These are phyloP conservation scores for Clarias pachynema DNA, from an alignment of 2,797 vertebrate genomes.

Conservation along the genomic window DNA sequence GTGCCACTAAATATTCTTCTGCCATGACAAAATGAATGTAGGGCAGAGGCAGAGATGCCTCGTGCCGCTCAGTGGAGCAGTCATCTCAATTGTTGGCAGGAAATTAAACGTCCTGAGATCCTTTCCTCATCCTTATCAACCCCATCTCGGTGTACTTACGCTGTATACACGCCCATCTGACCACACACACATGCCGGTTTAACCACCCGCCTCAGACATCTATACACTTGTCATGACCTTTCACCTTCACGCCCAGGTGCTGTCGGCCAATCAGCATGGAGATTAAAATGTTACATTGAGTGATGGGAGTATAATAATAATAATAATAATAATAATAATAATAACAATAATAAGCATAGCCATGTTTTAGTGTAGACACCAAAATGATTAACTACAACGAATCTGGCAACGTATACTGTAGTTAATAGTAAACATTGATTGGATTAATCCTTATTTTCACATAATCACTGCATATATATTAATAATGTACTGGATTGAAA, in stretches of 20 bases:
- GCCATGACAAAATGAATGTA: conserved; percentile 33
- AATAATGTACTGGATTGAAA: neutral
- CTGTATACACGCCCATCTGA: conserved; percentile 30
- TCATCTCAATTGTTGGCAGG: conserved; percentile 52
- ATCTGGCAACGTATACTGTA: neutral
- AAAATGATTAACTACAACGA: conserved; percentile 58
- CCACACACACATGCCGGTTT: conserved; percentile 16
- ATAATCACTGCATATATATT: neutral
- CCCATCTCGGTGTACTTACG: conserved; percentile 34
- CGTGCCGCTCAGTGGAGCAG: conserved; percentile 34
- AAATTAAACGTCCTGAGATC: conserved; percentile 56
- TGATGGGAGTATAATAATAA: conserved; percentile 62
- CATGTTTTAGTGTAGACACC: conserved; percentile 65
- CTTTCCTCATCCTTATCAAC: conserved; percentile 34
- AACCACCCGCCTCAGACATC: conserved; percentile 21
- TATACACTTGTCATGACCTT: conserved; percentile 15
- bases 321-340: conserved; percentile 52
- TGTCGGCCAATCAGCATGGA: conserved; percentile 8
- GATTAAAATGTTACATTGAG: neutral
- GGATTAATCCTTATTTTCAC: neutral
- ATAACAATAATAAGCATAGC: conserved; percentile 73
- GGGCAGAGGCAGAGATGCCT: conserved; percentile 23
- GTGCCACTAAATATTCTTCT: conserved; percentile 37
- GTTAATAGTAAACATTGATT: neutral
- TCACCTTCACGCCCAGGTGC: neutral